Base-by-base conservation (phyloP, 2,888 invertebrate species). In the Entomobrya multifasciata region DNA sequence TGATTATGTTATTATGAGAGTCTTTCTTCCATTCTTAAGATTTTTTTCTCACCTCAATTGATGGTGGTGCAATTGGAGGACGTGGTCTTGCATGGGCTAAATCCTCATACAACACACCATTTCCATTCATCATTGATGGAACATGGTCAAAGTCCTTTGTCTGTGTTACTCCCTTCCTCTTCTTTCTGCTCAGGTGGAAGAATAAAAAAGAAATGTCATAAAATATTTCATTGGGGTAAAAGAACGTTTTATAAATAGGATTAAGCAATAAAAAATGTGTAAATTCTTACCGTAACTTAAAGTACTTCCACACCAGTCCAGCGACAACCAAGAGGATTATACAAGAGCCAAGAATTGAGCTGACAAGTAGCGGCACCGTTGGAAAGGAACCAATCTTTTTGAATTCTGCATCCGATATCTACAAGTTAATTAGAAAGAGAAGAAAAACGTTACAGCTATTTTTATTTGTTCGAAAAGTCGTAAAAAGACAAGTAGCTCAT, bases 121-220 rank as follows among this genome's bases (percentile, higher is more conserved):
- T 90, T 30, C 90, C 89, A 87, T 90, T 90, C 89, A 90, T 90
- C 90, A 91, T 90, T 67, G 90, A 86, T 47, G 91, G 90, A 60
- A 89, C 90, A 72, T 90, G 90, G 84, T 90, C 90, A 88, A 91
- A 91, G 78, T 91, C 91, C 88, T 91, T 91, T 70, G 91, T 89
- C 76, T 90, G 90, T 30, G 90, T 90, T 67, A 90, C 90, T 79
- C 91, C 91, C 85, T 91, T 91, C 81, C 91, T 88, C 87, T 90
- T 89, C 87, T 91, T 91, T 84, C 91, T 91, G 22, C 27, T 41
- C 44, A 55, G 55, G 76, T 55, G 30, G n/a, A 36, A 52, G 55
- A 52, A 55, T 49, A 44, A n/a, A 41, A 80, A 22, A 76, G n/a
- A n/a, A n/a, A n/a, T 47, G 13, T 47, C 3, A 3, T 47, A 47